phyloP scores from a whole-genome alignment of 2,888 invertebrate genomes.

The Heliconius aoede region DNA sequence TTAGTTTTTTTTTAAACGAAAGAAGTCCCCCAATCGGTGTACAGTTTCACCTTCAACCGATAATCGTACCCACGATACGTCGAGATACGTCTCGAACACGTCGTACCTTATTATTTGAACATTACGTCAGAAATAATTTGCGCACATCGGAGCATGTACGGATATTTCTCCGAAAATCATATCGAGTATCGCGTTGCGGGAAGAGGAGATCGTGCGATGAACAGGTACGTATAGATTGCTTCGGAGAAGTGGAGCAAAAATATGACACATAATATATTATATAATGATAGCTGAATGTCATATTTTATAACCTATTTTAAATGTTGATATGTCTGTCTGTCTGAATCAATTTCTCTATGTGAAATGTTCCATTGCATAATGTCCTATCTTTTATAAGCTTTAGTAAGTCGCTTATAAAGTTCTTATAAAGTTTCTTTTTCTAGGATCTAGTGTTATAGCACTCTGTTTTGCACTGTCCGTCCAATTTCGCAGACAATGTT shows the following conservation, averaged over 20 bases:
- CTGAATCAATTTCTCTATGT: no score
- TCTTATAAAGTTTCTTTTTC: no score
- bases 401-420: no score
- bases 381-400: no score
- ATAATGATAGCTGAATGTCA: not conserved
- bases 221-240: constrained; percentile 33
- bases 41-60: constrained; percentile 44
- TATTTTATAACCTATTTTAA: not conserved
- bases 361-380: no score
- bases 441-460: no score
- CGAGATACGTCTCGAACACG: constrained; percentile 47
- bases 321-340: not conserved
- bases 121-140: constrained; percentile 49
- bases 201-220: constrained; percentile 45
- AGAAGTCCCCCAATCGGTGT: constrained; percentile 22
- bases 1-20: not conserved
- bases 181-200: constrained; percentile 46
- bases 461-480: no score
- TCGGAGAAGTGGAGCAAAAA: constrained; percentile 33
- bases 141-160: constrained; percentile 46
- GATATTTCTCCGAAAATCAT: constrained; percentile 48
- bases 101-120: constrained; percentile 49
- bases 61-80: constrained; percentile 43
- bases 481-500: no score
- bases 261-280: constrained; percentile 13